Evolutionary conservation across 2,888 invertebrate species (phyloP).

Genomic region (Noctua pronuba): DNA sequence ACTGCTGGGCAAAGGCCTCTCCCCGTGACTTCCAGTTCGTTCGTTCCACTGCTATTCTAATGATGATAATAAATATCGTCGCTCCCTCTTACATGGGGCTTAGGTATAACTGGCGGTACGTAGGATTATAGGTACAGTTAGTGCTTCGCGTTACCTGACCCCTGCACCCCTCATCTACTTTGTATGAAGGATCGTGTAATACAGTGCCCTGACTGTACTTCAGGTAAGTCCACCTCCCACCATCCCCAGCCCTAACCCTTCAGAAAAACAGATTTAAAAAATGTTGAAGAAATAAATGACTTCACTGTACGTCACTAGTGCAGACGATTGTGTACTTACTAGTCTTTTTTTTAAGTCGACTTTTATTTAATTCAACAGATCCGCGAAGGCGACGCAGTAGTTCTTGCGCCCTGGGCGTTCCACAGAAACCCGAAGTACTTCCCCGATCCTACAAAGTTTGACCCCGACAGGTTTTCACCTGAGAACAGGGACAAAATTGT

Average conservation of each 20-base stretch:
- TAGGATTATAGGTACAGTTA: not conserved
- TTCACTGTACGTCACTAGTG: not conserved
- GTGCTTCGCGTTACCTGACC: not conserved
- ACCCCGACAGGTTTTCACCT: slow-evolving; percentile 79
- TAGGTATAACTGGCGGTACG: not conserved
- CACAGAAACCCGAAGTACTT: slow-evolving; percentile 76
- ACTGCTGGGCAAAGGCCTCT: not conserved
- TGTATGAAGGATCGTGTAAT: not conserved
- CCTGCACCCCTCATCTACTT: not conserved
- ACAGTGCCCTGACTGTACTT: not conserved
- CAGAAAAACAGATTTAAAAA: not conserved
- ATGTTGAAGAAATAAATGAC: not conserved
- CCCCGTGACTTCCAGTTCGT: not conserved
- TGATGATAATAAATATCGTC: not conserved
- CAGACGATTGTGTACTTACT: not conserved
- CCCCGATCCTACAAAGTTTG: slow-evolving; percentile 76
- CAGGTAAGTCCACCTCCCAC: not conserved
- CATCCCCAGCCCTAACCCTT: not conserved
- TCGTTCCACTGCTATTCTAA: not conserved
- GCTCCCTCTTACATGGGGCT: not conserved
- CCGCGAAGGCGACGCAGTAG: slow-evolving; percentile 76
- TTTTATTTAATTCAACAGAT: slow-evolving; percentile 68
- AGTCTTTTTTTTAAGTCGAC: not conserved
- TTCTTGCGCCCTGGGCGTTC: slow-evolving; percentile 79
- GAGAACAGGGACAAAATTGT: slow-evolving; percentile 74